These are phyloP conservation scores for Maccullochella peelii DNA, from an alignment of 2,113 vertebrate species.

Conservation along the genomic window DNA sequence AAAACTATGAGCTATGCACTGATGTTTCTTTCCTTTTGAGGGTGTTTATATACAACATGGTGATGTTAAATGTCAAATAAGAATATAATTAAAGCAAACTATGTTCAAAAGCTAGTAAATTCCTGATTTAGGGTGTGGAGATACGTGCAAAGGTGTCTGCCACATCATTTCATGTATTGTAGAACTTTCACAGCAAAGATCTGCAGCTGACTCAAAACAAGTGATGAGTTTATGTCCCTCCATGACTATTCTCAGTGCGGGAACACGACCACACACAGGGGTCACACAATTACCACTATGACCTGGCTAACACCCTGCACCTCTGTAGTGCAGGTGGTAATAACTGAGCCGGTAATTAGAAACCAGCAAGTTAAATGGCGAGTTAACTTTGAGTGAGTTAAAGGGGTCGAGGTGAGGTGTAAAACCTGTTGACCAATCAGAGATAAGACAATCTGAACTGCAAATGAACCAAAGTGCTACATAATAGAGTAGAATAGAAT, in stretches of 20 bases:
- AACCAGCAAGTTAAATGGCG: constrained; percentile 29
- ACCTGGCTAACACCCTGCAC: constrained; percentile 44
- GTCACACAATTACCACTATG: constrained; percentile 45
- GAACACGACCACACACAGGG: constrained; percentile 53
- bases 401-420: constrained; percentile 31
- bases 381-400: too few relatives aligned
- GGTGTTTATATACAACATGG: background rate
- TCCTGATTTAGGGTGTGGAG: too few relatives aligned
- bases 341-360: constrained; percentile 70
- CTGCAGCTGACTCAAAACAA: constrained; percentile 7
- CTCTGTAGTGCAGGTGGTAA: constrained; percentile 60
- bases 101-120: background rate
- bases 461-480: background rate
- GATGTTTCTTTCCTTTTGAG: background rate
- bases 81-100: background rate
- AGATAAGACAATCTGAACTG: background rate
- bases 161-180: background rate
- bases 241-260: constrained; percentile 13
- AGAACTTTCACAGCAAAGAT: background rate
- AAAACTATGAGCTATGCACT: background rate
- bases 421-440: constrained; percentile 11
- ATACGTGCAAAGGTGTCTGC: background rate
- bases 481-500: background rate
- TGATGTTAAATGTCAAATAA: background rate
- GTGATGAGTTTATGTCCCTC: background rate